These are phyloP conservation scores for Diglossa cyanea DNA, from an alignment of 2,797 vertebrate genomes.

Conservation along the genomic window DNA sequence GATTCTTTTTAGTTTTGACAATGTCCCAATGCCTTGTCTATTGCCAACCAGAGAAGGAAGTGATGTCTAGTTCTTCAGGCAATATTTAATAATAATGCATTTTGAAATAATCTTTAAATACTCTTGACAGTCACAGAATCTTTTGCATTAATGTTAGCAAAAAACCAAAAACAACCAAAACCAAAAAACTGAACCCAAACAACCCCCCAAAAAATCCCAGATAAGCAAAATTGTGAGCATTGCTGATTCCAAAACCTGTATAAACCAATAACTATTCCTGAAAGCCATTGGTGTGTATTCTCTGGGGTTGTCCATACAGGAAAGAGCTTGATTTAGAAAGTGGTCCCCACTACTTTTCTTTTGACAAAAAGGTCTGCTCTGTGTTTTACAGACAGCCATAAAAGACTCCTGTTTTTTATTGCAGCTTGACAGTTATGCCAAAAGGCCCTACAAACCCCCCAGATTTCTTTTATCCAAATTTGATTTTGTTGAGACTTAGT, in stretches of 20 bases:
- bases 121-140: background rate
- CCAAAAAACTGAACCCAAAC: background rate
- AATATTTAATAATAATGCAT: background rate
- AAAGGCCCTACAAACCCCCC: background rate
- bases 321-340: background rate
- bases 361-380: background rate
- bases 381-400: background rate
- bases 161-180: too few species aligned
- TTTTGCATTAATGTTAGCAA: background rate
- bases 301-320: background rate
- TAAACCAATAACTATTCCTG: background rate
- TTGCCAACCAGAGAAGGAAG: background rate
- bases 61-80: background rate
- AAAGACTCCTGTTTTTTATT: background rate
- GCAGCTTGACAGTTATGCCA: background rate
- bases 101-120: background rate
- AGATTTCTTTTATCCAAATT: background rate
- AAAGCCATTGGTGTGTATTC: background rate
- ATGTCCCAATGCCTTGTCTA: background rate
- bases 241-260: background rate
- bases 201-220: rapidly evolving
- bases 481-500: too few species aligned
- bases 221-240: background rate
- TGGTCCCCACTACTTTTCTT: background rate
- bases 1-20: background rate